A percentile compares a stretch with the other conserved stretches of the same genome.
These are phyloP conservation scores for Netelia melanura DNA, from an alignment of 2,888 invertebrate genomes.

Conservation along the genomic window DNA sequence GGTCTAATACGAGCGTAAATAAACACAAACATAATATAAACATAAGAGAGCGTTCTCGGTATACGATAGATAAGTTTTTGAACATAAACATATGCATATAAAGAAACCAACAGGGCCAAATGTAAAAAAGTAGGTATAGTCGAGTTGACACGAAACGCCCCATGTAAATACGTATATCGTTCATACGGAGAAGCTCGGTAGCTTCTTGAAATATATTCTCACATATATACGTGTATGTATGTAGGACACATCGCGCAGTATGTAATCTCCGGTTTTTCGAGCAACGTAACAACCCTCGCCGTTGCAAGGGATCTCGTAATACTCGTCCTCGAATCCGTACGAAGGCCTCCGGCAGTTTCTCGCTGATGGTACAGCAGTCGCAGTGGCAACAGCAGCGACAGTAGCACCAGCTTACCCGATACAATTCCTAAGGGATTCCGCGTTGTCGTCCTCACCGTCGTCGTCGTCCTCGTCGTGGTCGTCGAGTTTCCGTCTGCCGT, in stretches of 20 bases:
- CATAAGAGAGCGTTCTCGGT: no score
- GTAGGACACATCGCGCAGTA: constrained; percentile 21
- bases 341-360: constrained; percentile 45
- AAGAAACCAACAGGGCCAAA: background rate
- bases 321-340: constrained; percentile 58
- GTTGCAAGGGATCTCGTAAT: constrained; percentile 61
- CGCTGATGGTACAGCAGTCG: constrained; percentile 33
- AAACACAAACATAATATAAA: no score
- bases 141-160: background rate
- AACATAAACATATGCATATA: no score
- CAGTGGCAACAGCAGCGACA: constrained; percentile 5
- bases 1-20: no score
- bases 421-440: constrained; percentile 51
- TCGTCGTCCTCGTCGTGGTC: constrained; percentile 4
- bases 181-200: background rate
- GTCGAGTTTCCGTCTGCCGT: constrained; percentile 49
- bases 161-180: background rate
- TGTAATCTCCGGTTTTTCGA: constrained; percentile 63
- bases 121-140: background rate
- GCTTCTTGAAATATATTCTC: background rate
- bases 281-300: constrained; percentile 45
- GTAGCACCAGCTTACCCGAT: constrained; percentile 31
- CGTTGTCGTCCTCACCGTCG: constrained; percentile 11
- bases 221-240: background rate
- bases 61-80: no score